Percentiles rank a stretch among this genome's conserved stretches.
Evolutionary conservation across 2,888 invertebrate species (phyloP).

Genomic region (Podotricha telesiphe): DNA sequence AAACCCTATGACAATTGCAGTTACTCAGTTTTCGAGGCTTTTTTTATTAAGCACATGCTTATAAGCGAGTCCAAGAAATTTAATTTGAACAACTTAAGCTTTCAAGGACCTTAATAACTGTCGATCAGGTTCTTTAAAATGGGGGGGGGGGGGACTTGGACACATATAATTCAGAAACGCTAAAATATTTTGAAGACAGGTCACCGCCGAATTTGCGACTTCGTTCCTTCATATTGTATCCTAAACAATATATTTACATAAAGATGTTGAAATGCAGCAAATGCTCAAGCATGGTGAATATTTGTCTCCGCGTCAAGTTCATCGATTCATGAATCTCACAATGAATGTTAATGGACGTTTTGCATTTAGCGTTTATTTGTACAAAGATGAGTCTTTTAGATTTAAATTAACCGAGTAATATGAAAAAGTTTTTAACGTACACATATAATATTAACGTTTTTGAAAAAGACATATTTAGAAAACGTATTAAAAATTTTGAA

Average conservation of each 20-base stretch:
- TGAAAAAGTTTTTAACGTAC: no score
- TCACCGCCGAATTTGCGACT: no score
- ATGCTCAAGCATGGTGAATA: slow-evolving; percentile 20
- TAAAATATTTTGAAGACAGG: neutral
- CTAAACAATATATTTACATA: slow-evolving; percentile 13
- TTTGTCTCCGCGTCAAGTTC: slow-evolving; percentile 22
- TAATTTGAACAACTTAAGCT: no score
- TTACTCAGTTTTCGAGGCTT: no score
- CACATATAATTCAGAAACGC: neutral
- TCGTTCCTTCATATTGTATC: neutral
- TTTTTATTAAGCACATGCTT: no score
- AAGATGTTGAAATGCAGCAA: slow-evolving; percentile 22
- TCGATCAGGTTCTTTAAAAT: no score
- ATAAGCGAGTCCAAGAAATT: no score
- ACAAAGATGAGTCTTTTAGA: slow-evolving; percentile 3
- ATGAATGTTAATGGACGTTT: slow-evolving; percentile 21
- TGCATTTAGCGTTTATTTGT: slow-evolving; percentile 13
- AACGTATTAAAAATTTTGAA: no score
- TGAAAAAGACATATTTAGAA: no score
- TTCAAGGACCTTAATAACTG: no score
- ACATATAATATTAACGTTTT: neutral
- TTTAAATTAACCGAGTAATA: slow-evolving; percentile 13
- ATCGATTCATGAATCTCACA: slow-evolving; percentile 19
- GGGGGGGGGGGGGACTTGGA: no score
- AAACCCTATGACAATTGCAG: no score